These are phyloP conservation scores for Nematostella vectensis DNA, from an alignment of 92 coral and sea anemone species.

Conservation along the genomic window DNA sequence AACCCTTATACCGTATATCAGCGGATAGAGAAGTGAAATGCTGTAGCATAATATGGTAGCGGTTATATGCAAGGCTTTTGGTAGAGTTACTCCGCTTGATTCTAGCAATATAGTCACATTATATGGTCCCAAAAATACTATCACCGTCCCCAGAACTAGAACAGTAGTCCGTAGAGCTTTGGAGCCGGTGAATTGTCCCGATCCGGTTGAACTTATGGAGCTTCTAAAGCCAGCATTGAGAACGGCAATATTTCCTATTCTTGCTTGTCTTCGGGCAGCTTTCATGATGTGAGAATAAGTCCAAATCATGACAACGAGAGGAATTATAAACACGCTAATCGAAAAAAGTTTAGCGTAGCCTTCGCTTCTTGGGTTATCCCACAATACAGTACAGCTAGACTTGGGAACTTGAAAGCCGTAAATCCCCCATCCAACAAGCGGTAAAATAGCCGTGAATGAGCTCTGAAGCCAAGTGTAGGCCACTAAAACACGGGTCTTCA, in stretches of 20 bases:
- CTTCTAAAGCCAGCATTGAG: constrained; percentile 14
- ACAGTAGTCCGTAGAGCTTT: constrained; percentile 78
- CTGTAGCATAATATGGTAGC: constrained; percentile 49
- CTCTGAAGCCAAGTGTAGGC: constrained; percentile 65
- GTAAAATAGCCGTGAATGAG: constrained; percentile 72
- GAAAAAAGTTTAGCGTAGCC: constrained; percentile 82
- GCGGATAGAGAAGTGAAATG: constrained; percentile 56
- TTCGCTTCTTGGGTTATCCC: constrained; percentile 70
- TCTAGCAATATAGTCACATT: constrained; percentile 53
- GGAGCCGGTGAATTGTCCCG: constrained; percentile 54
- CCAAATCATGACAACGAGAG: constrained; percentile 50
- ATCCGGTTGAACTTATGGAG: constrained; percentile 46
- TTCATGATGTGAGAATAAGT: constrained; percentile 80
- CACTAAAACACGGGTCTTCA: constrained; percentile 51
- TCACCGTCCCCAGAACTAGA: constrained; percentile 67
- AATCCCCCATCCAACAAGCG: constrained; percentile 92
- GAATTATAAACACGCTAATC: constrained; percentile 37
- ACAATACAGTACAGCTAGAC: constrained; percentile 71
- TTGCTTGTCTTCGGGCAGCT: constrained; percentile 90
- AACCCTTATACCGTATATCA: constrained; percentile 87
- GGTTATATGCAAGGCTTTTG: constrained; percentile 41
- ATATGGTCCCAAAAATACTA: constrained; percentile 81
- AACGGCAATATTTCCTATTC: constrained; percentile 62
- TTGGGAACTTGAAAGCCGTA: constrained; percentile 68
- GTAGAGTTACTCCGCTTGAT: constrained; percentile 43